Evolutionary conservation across 2,888 invertebrate species (phyloP).

Genomic region (Agelastica alni): DNA sequence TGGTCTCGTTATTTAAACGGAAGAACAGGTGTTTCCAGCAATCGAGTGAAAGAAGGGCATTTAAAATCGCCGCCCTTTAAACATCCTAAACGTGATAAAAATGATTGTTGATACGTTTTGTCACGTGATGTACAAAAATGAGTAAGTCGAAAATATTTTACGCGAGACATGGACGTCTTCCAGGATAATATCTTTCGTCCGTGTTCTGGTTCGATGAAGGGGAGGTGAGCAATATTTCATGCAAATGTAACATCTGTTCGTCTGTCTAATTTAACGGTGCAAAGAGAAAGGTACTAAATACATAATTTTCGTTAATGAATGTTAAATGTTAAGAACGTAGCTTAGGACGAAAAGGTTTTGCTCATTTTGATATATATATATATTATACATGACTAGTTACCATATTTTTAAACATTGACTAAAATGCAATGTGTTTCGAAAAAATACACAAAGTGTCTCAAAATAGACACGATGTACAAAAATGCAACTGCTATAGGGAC

Average conservation of each 20-base stretch:
- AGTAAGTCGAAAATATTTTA: too few species aligned
- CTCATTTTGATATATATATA: constrained; percentile 25
- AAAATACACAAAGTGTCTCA: too few species aligned
- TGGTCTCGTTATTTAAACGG: constrained; percentile 8
- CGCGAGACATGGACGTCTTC: constrained; percentile 7
- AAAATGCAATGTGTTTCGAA: too few species aligned
- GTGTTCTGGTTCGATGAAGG: constrained; percentile 3
- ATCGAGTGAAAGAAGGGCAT: too few species aligned
- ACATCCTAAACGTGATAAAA: too few species aligned
- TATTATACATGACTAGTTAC: not conserved
- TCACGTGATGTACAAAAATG: too few species aligned
- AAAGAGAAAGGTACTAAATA: constrained; percentile 18
- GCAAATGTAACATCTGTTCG: constrained; percentile 18
- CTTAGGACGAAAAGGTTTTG: constrained; percentile 26
- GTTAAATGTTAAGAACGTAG: constrained; percentile 28
- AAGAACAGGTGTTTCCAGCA: constrained; percentile 10
- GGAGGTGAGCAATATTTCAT: constrained; percentile 10
- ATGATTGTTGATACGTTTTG: too few species aligned
- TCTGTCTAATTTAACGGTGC: constrained; percentile 11
- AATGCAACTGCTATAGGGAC: too few species aligned
- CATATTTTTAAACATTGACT: too few species aligned
- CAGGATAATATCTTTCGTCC: constrained; percentile 14
- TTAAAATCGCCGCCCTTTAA: too few species aligned
- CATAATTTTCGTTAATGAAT: constrained; percentile 25
- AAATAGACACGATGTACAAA: too few species aligned